Base-by-base conservation (phyloP, 2,113 vertebrate genomes). In the Coryphaenoides rupestris region DNA sequence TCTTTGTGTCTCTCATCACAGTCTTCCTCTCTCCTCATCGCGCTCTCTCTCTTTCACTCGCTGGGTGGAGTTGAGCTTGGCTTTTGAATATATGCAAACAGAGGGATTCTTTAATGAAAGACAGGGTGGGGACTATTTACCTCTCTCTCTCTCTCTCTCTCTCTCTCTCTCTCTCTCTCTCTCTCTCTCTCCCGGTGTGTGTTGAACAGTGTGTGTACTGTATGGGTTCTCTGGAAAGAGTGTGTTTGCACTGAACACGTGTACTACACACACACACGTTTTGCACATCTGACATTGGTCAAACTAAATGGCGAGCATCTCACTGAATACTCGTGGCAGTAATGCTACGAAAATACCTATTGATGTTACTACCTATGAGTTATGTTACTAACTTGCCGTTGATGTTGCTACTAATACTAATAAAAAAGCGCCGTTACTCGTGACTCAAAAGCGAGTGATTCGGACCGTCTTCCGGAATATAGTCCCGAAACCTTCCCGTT, bases 51-150 rank as follows among this genome's bases (percentile, higher is more conserved):
- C 19, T 22, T 22, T 16, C 21, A 14, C 22, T 58, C 24, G 28
- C 17, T 33, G 3, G 33, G 33, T 40, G 6, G 33, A 40, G 33
- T 9, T 40, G 9, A 12, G 33, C 33, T 26, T 40, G 33, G 33
- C 6, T 40, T 82, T 72, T 75, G 60, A 50, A 24, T 47, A 21
- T 67, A 78, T 79, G 68, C 66, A 80, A 84, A 86, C 72, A 63
- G 70, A 79, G 80, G 50, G 7, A 66, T 75, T 77, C 78, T 72
- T 75, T 82, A 83, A 84, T 84, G 75, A 88, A 88, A 83, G 60
- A 63, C 77, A 79, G 88, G 86, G 85, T 62, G 77, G 81, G 75
- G 47, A 78, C 76, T 84, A 84, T 87, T 86, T 86, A 79, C 75
- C 54, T 52, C n/a, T 12, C 49, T 28, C 53, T 58, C 50, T 50